Percentiles rank a stretch among this genome's conserved stretches.
phyloP scores from a whole-genome alignment of 2,113 vertebrate genomes.

The Aptenodytes forsteri region DNA sequence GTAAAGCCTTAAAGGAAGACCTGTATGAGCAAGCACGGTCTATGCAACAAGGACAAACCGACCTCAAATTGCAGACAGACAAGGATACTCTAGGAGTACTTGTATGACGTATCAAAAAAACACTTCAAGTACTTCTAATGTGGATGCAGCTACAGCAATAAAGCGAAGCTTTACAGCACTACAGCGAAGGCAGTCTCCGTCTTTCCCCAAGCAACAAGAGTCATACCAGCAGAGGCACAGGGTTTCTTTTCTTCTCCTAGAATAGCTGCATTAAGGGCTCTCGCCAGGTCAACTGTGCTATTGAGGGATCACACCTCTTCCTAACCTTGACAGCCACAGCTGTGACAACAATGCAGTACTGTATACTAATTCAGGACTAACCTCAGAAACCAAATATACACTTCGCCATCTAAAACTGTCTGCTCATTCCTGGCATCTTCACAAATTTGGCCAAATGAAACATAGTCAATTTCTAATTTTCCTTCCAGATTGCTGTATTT shows the following conservation, averaged over 20 bases:
- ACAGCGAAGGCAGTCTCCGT: background rate
- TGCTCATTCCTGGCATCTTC: background rate
- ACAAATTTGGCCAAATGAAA: background rate
- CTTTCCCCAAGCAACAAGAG: background rate
- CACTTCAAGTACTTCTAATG: background rate
- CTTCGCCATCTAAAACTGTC: background rate
- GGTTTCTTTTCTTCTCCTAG: background rate
- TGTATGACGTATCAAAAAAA: background rate
- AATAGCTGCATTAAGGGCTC: background rate
- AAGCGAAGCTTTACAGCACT: background rate
- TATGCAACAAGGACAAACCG: background rate
- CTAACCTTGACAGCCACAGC: conserved; percentile 27
- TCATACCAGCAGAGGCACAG: background rate
- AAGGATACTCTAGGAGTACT: background rate
- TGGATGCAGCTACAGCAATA: background rate
- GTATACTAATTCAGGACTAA: conserved; percentile 21
- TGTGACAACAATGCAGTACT: background rate
- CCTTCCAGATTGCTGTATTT: background rate
- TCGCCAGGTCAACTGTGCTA: background rate
- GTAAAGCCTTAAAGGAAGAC: background rate
- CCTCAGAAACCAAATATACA: conserved; percentile 51
- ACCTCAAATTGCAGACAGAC: background rate
- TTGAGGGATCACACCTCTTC: conserved; percentile 24
- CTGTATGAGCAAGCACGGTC: background rate
- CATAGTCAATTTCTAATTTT: background rate